Evolutionary conservation across 2,888 invertebrate genomes (phyloP), one percentile per base, ranked within the genome.

Genomic region (Perizoma flavofasciatum): DNA sequence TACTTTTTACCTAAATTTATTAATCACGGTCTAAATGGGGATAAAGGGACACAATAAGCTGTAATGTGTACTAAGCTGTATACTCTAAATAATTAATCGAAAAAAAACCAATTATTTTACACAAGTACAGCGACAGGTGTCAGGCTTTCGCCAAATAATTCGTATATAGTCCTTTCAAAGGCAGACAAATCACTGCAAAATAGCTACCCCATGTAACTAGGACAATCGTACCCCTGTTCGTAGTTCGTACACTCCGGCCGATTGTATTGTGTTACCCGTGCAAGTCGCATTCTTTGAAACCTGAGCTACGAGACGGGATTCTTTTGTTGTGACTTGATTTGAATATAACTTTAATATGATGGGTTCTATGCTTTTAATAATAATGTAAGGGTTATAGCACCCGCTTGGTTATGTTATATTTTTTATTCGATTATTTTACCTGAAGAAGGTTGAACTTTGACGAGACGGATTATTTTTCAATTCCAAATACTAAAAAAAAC

Each of bases 311-410:
- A 77, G 76, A 83, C 83, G 84, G 84, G 83, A 85, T 83, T 85
- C 89, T 84, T 89, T 89, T 90, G 88, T 89, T 83, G 79, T 76
- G 77, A 75, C 79, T 81, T 79, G 79, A 89, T 89, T 89, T 89
- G 85, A 91, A 89, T 91, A 89, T 89, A 83, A 83, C 85, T 83
- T 82, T 82, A 85, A 85, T 85, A 79, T 81, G 84, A 85, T 82
- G 81, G 81, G 81, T 75, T 67, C 76, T 77, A 76, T 72, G 77
- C 74, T 78, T 74, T 83, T 82, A 82, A 82, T 82, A 82, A 82
- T 82, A 77, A 66, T 60, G 61, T 49, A 66, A 64, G 64, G 70
- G 59, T 66, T 69, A 67, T 53, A 60, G 56, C 62, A 53, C 53
- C 55, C 60, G 49, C 10, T 46, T 44, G 51, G 49, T 32, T 63